Percentiles rank a stretch among this genome's conserved stretches.
These are phyloP conservation scores for Hoplodrina ambigua DNA, from an alignment of 2,888 invertebrate species.

Conservation along the genomic window DNA sequence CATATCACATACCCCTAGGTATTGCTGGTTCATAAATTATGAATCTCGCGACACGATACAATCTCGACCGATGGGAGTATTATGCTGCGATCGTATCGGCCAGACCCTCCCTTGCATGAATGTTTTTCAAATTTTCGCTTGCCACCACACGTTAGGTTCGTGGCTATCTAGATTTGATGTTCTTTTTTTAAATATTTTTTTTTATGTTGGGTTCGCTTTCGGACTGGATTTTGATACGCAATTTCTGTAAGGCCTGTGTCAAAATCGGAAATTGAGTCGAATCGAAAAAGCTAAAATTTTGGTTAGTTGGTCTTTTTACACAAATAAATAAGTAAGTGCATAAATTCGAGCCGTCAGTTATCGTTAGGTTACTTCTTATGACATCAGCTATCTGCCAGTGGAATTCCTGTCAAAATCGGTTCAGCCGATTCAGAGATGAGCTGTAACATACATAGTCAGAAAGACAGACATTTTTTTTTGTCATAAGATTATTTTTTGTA, in stretches of 20 bases:
- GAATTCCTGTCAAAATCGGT: too few species aligned
- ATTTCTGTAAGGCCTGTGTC: not conserved
- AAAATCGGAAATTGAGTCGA: too few species aligned
- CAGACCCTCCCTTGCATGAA: constrained; percentile 44
- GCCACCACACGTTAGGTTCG: constrained; percentile 38
- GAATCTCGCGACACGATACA: constrained; percentile 84
- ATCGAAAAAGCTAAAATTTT: too few species aligned
- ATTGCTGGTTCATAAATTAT: constrained; percentile 85
- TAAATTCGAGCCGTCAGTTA: too few species aligned
- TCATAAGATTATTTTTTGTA: too few species aligned
- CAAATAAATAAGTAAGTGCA: too few species aligned
- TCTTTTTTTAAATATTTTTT: constrained; percentile 4
- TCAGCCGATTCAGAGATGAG: too few species aligned
- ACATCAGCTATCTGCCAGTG: too few species aligned
- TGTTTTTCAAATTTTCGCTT: constrained; percentile 74
- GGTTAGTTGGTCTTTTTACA: too few species aligned
- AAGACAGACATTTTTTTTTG: too few species aligned
- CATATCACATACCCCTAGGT: constrained; percentile 75
- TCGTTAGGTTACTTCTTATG: too few species aligned
- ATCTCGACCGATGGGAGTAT: constrained; percentile 85
- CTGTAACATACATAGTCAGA: too few species aligned
- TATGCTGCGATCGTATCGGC: constrained; percentile 80
- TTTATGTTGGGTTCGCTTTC: constrained; percentile 1
- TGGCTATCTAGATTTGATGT: constrained; percentile 19
- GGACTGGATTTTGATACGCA: not conserved